A percentile compares a stretch with the other conserved stretches of the same genome.
Conservation (phyloP, 2,888 invertebrate species). For the Lampropteryx suffumata region DNA sequence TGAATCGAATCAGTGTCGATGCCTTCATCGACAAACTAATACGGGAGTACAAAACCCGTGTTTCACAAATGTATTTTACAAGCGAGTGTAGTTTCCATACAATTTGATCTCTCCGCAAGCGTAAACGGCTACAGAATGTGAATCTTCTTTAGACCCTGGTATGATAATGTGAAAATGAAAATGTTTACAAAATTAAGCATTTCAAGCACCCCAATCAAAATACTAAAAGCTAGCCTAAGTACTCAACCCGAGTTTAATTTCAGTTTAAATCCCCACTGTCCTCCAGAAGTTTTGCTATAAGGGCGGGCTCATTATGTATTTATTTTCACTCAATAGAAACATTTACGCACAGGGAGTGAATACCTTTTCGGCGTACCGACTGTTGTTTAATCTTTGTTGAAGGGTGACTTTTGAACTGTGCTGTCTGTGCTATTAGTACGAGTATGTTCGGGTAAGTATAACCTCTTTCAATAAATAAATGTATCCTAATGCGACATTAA, state of each 20-base stretch:
- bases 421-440: not conserved
- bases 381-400: slow-evolving; percentile 8
- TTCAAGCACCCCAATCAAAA: slow-evolving; percentile 19
- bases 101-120: no score
- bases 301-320: slow-evolving; percentile 66
- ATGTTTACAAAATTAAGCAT: slow-evolving; percentile 19
- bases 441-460: not conserved
- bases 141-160: not conserved
- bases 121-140: no score
- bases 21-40: no score
- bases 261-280: slow-evolving; percentile 38
- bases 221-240: slow-evolving; percentile 24
- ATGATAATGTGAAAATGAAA: slow-evolving; percentile 21
- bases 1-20: no score
- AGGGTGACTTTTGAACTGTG: not conserved
- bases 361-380: slow-evolving; percentile 33
- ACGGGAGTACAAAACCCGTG: no score
- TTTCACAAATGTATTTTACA: no score
- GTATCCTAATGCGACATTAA: no score
- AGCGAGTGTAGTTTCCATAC: no score
- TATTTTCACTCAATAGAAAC: slow-evolving; percentile 69
- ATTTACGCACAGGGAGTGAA: slow-evolving; percentile 42
- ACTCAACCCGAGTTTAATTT: slow-evolving; percentile 31
- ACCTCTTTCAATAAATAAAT: no score
- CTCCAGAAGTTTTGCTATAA: slow-evolving; percentile 39